A percentile compares a stretch with the other conserved stretches of the same genome.
Evolutionary conservation across 2,797 vertebrate species (phyloP).

Genomic region (Rallus crepitans): DNA sequence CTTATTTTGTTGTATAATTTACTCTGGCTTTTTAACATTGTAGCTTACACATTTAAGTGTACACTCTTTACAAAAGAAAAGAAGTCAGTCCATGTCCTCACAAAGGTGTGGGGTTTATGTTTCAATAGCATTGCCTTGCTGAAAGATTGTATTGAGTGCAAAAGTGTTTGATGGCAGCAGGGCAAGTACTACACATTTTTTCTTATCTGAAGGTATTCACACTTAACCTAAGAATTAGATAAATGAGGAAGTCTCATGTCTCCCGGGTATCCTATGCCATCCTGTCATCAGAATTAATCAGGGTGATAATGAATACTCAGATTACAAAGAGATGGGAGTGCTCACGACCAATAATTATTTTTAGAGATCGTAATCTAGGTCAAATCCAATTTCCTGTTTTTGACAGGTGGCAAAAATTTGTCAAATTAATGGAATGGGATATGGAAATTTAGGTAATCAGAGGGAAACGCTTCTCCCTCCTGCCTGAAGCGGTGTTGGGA

Average conservation of each 20-base stretch:
- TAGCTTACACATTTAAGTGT: background rate
- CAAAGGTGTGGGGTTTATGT: background rate
- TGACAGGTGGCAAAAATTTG: constrained; percentile 72
- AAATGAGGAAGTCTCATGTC: constrained; percentile 70
- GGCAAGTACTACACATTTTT: constrained; percentile 59
- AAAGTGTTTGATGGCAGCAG: constrained; percentile 56
- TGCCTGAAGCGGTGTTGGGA: background rate
- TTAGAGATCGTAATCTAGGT: constrained; percentile 77
- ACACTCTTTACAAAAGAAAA: background rate
- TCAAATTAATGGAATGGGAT: constrained; percentile 58
- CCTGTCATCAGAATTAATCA: constrained; percentile 71
- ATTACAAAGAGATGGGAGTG: constrained; percentile 78
- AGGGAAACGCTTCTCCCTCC: background rate
- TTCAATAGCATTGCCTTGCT: constrained; percentile 3
- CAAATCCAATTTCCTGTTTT: constrained; percentile 79
- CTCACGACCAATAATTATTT: constrained; percentile 77
- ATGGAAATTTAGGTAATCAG: constrained; percentile 38
- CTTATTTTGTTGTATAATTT: background rate
- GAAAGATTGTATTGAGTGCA: background rate
- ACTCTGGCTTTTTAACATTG: background rate
- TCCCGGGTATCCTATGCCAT: constrained; percentile 65
- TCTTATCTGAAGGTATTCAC: constrained; percentile 74
- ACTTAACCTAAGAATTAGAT: constrained; percentile 68
- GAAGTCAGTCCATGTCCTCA: background rate
- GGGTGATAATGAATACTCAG: constrained; percentile 77